Conservation (phyloP, 2,888 invertebrate genomes). For the Myopa tessellatipennis region DNA sequence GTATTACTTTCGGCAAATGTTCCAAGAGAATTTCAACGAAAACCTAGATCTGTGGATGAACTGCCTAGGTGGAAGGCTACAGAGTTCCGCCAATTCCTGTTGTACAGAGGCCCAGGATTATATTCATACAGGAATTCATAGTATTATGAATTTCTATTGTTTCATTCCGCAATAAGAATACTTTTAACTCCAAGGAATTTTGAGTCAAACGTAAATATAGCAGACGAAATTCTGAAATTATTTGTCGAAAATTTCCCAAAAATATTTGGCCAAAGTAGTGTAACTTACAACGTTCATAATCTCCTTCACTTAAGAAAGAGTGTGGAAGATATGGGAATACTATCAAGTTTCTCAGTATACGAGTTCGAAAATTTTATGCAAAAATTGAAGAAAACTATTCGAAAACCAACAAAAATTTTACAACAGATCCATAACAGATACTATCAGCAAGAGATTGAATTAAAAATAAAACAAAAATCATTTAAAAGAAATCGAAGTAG, state of each 20-base stretch:
- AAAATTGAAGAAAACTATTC: constrained; percentile 8
- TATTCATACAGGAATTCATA: no score
- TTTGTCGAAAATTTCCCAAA: constrained; percentile 12
- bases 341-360: not conserved
- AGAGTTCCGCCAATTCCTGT: constrained; percentile 9
- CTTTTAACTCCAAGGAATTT: not conserved
- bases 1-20: not conserved
- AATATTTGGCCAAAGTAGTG: constrained; percentile 1
- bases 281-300: constrained; percentile 27
- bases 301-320: constrained; percentile 22
- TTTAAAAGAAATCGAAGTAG: no score
- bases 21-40: constrained; percentile 19
- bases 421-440: constrained; percentile 6
- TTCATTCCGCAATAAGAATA: constrained; percentile 10
- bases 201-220: not conserved
- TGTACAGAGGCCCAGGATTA: not conserved
- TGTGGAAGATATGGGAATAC: constrained; percentile 10
- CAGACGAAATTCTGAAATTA: constrained; percentile 5
- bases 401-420: constrained; percentile 11
- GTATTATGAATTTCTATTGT: constrained; percentile 17
- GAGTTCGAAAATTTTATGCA: constrained; percentile 19
- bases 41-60: constrained; percentile 10
- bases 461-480: no score
- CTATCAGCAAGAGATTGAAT: no score
- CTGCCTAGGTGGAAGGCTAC: not conserved